Base-by-base conservation (phyloP, 2,797 vertebrate genomes). In the Anolis apletophallus region DNA sequence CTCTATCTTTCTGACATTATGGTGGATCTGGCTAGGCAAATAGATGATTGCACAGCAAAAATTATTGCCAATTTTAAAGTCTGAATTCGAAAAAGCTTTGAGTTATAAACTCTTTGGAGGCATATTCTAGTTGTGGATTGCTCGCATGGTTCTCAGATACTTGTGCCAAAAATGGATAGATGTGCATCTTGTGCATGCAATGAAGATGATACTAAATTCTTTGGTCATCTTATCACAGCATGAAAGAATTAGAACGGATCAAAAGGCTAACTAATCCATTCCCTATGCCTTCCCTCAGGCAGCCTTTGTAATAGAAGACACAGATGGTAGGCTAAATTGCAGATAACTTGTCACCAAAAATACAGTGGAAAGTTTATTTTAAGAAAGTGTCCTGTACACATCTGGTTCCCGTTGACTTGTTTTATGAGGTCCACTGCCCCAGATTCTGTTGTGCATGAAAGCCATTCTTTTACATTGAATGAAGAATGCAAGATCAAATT, bases 371-470 rank as follows among this genome's bases (percentile, higher is more conserved):
- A 9, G 40, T 46, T 74, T 61, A 84, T 76, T 85, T 68, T 74
- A 7, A 34, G 32, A 21, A 85, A 85, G 74, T 68, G 50, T 71
- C 54, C 11, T 77, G 46, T 67, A 26, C 29, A 74, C 21, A 71
- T 61, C 5, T 23, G 7, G 46, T n/a, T 75, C 3, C 32, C 40
- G 17, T 32, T 16, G 36, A 87, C 11, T 16, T 2, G 8, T 55
- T 52, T 34, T 14, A 59, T 59, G 46, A 29, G 23, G 52, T 52
- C 36, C 40, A 72, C 40, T 40, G 40, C 19, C 64, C 9, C 21
- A 32, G 40, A 57, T 74, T 74, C 34, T 82, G 61, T 55, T 71
- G 29, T 61, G 73, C 84, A 80, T 16, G 81, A 76, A 92, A 94
- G 88, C 81, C 84, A 88, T 87, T 89, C 36, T 86, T 77, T 76